phyloP scores from a whole-genome alignment of 2,888 invertebrate species.

The Hyalella azteca region DNA sequence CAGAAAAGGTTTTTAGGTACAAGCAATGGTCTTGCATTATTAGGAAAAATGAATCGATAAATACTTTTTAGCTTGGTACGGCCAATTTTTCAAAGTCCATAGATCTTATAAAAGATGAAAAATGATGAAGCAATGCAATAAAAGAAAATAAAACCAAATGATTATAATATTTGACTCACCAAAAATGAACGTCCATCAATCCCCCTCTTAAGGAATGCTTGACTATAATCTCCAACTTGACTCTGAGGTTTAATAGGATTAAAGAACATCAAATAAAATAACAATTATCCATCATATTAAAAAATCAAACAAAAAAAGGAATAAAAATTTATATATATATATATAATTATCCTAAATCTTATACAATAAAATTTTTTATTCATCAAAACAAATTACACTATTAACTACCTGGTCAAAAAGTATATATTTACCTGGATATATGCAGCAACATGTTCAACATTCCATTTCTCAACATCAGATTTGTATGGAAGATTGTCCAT shows the following conservation, averaged over 20 bases:
- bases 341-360: conserved; percentile 29
- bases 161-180: conserved; percentile 23
- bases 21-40: too few species aligned
- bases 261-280: background rate
- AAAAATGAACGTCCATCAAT: conserved; percentile 50
- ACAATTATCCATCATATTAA: background rate
- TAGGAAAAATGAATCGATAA: too few species aligned
- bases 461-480: conserved; percentile 47
- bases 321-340: background rate
- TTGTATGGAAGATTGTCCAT: conserved; percentile 40
- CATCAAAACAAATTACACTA: too few species aligned
- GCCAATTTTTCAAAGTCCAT: too few species aligned
- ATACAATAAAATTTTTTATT: too few species aligned
- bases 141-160: background rate
- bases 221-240: conserved; percentile 47
- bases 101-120: background rate
- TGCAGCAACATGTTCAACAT: conserved; percentile 47
- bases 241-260: conserved; percentile 28
- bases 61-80: too few species aligned
- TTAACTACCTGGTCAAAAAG: too few species aligned
- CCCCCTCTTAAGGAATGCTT: conserved; percentile 44
- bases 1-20: too few species aligned
- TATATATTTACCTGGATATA: too few species aligned
- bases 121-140: background rate
- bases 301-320: too few species aligned